These are phyloP conservation scores for Corella eumyota DNA, from an alignment of 23 tunicate species.

Conservation along the genomic window DNA sequence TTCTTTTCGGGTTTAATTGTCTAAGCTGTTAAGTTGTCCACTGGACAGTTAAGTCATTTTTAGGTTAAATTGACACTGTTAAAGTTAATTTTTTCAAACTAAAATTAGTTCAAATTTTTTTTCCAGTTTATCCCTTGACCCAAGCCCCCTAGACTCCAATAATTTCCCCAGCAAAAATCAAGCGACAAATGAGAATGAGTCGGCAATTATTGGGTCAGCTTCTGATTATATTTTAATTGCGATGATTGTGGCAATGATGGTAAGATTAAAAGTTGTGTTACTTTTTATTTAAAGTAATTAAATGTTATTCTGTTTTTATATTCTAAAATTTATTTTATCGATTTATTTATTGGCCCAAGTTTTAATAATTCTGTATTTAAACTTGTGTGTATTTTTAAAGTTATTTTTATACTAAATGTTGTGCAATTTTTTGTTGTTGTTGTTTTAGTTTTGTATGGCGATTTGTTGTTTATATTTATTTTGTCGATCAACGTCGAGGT, in stretches of 20 bases:
- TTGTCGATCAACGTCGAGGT: conserved; percentile 71
- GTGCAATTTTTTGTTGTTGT: neutral
- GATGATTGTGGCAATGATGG: conserved; percentile 91
- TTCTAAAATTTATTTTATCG: neutral
- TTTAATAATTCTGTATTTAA: neutral
- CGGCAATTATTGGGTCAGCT: conserved; percentile 52
- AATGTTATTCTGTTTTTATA: neutral
- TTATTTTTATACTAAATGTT: too few relatives aligned
- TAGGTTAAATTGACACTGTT: too few relatives aligned
- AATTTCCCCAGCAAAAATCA: too few relatives aligned
- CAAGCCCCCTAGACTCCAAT: too few relatives aligned
- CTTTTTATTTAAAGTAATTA: neutral
- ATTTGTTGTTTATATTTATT: conserved; percentile 82
- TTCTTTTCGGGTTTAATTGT: too few relatives aligned
- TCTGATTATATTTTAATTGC: conserved; percentile 88
- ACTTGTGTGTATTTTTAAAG: too few relatives aligned
- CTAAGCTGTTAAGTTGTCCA: too few relatives aligned
- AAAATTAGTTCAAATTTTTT: too few relatives aligned
- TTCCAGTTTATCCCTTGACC: too few relatives aligned
- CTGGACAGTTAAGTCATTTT: too few relatives aligned
- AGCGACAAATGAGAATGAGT: too few relatives aligned
- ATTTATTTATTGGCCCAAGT: neutral
- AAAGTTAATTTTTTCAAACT: too few relatives aligned
- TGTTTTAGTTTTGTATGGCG: conserved; percentile 61
- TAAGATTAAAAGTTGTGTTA: neutral